Percentiles rank a stretch among this genome's conserved stretches.
Conservation (phyloP, 1,140 invertebrate species). For the Artemia franciscana region DNA sequence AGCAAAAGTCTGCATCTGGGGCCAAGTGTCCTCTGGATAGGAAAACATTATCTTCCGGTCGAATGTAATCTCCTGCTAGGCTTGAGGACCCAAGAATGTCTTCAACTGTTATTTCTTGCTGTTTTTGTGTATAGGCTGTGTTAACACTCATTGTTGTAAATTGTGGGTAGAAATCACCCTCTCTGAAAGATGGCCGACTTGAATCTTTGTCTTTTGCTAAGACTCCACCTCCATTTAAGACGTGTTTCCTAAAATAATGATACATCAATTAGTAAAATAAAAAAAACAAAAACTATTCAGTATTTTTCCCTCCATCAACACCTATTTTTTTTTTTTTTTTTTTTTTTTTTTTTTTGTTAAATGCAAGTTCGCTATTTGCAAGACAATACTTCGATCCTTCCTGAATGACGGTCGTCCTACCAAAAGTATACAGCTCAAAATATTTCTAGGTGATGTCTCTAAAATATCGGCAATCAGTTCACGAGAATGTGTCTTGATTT, state of each 20-base stretch:
- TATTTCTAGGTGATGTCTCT: no score
- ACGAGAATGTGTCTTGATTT: no score
- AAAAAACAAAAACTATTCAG: no score
- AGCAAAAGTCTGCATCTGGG: slow-evolving; percentile 32
- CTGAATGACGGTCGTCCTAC: no score
- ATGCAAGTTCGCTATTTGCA: no score
- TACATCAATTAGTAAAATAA: no score
- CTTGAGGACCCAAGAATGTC: not conserved
- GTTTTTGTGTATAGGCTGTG: slow-evolving; percentile 4
- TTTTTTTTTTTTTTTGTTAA: no score
- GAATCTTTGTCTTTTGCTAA: not conserved
- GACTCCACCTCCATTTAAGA: not conserved
- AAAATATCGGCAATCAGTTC: no score
- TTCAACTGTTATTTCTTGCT: slow-evolving; percentile 1
- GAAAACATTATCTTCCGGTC: slow-evolving; percentile 13
- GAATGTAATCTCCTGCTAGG: slow-evolving; percentile 1
- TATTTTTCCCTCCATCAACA: no score
- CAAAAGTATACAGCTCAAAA: no score
- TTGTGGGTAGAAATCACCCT: slow-evolving; percentile 3
- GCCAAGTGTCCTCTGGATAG: slow-evolving; percentile 37
- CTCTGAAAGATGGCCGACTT: slow-evolving; percentile 3
- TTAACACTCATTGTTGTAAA: slow-evolving; percentile 2
- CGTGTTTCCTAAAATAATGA: not conserved
- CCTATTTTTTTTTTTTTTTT: no score
- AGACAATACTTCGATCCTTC: no score